Percentiles rank a stretch among this genome's conserved stretches.
phyloP scores from a whole-genome alignment of 2,113 vertebrate species.

The Thomomys bottae region DNA sequence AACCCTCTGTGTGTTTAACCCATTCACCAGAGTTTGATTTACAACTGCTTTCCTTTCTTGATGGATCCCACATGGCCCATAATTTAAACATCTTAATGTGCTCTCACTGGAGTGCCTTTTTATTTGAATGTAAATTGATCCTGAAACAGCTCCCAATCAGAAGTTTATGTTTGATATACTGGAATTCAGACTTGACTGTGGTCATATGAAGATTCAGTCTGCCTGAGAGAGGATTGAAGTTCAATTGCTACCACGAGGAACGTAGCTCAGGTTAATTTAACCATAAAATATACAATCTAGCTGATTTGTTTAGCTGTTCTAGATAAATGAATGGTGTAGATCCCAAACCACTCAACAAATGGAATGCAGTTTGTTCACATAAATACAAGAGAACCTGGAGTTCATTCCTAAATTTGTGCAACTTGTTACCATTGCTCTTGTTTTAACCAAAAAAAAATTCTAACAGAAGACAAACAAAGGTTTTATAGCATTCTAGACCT shows the following conservation, averaged over 20 bases:
- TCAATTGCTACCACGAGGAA: slow-evolving; percentile 53
- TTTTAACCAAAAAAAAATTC: neutral
- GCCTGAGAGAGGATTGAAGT: neutral
- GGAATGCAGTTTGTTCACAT: neutral
- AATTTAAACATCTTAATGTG: slow-evolving; percentile 82
- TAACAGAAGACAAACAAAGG: neutral
- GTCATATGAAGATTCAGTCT: slow-evolving; percentile 5
- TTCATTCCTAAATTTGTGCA: neutral
- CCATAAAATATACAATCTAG: slow-evolving; percentile 49
- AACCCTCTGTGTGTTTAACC: slow-evolving; percentile 63
- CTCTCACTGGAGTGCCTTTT: slow-evolving; percentile 78
- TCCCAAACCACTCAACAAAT: neutral
- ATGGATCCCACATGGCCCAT: slow-evolving; percentile 80
- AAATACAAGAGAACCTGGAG: neutral
- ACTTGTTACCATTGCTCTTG: neutral
- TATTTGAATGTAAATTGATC: slow-evolving; percentile 75
- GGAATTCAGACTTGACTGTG: slow-evolving; percentile 41
- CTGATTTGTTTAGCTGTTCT: slow-evolving; percentile 33
- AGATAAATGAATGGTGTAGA: slow-evolving; percentile 17
- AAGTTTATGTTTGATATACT: slow-evolving; percentile 68
- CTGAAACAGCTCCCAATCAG: slow-evolving; percentile 76
- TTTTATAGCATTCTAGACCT: neutral
- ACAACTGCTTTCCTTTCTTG: slow-evolving; percentile 72
- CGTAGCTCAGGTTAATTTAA: slow-evolving; percentile 50
- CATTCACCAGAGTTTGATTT: slow-evolving; percentile 73